Evolutionary conservation across 1,140 invertebrate species (phyloP).

Genomic region (Euura lappo): DNA sequence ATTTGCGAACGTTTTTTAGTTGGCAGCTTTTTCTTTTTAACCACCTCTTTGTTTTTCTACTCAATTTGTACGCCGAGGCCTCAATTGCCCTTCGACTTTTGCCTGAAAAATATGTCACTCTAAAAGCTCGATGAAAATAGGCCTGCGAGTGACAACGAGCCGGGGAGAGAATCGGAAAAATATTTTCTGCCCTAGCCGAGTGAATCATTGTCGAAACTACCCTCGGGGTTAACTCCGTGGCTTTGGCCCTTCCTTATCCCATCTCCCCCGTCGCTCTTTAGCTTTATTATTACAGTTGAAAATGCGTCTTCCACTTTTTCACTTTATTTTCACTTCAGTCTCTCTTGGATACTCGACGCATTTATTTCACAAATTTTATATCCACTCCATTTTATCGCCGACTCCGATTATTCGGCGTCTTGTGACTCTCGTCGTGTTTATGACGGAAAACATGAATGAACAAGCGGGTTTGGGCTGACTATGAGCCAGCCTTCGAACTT

Average conservation of each 20-base stretch:
- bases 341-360: too few species aligned
- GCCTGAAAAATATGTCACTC: slow-evolving; percentile 2
- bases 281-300: background rate
- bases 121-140: background rate
- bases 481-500: too few species aligned
- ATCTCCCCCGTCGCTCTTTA: background rate
- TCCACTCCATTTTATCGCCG: too few species aligned
- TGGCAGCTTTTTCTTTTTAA: background rate
- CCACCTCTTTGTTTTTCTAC: background rate
- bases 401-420: too few species aligned
- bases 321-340: too few species aligned
- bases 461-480: too few species aligned
- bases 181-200: slow-evolving; percentile 4
- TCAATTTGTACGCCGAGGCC: background rate
- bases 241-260: background rate
- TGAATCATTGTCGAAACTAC: slow-evolving; percentile 7
- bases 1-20: background rate
- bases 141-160: background rate
- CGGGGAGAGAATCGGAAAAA: background rate
- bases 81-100: background rate
- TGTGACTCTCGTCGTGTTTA: background rate
- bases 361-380: too few species aligned
- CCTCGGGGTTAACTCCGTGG: background rate
- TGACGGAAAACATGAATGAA: background rate
- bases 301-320: too few species aligned